These are phyloP conservation scores for Glossophaga mutica DNA, from an alignment of 2,797 vertebrate genomes.

Conservation along the genomic window DNA sequence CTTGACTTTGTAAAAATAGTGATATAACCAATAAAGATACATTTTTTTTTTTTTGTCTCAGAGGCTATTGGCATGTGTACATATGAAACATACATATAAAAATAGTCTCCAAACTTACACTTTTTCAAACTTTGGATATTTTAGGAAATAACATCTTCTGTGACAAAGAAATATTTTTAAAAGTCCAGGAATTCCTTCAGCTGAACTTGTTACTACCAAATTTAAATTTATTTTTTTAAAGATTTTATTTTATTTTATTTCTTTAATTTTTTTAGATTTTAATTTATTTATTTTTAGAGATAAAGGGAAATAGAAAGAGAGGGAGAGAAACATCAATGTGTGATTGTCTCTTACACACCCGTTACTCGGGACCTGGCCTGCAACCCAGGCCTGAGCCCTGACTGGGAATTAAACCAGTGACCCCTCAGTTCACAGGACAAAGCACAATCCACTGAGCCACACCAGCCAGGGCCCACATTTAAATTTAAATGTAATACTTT, in stretches of 20 bases:
- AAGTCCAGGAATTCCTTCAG: slow-evolving; percentile 32
- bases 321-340: too few species aligned
- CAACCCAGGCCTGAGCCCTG: too few species aligned
- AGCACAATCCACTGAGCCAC: too few species aligned
- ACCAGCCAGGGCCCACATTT: neutral
- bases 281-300: too few species aligned
- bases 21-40: neutral
- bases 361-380: too few species aligned
- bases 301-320: too few species aligned
- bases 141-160: slow-evolving; percentile 29
- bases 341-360: too few species aligned
- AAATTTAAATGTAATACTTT: neutral
- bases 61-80: neutral
- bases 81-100: slow-evolving; percentile 6
- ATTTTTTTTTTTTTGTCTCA: slow-evolving; percentile 29
- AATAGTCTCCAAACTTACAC: neutral
- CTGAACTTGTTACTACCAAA: neutral
- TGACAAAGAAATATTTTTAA: neutral
- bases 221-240: neutral
- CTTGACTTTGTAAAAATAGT: slow-evolving; percentile 13
- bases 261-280: too few species aligned
- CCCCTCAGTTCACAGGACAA: too few species aligned
- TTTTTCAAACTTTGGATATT: slow-evolving; percentile 25
- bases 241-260: too few species aligned
- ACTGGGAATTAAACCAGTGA: too few species aligned